Evolutionary conservation across 2,113 vertebrate species (phyloP), one percentile per base, ranked within the genome.

Genomic region (Oenanthe oenanthe): DNA sequence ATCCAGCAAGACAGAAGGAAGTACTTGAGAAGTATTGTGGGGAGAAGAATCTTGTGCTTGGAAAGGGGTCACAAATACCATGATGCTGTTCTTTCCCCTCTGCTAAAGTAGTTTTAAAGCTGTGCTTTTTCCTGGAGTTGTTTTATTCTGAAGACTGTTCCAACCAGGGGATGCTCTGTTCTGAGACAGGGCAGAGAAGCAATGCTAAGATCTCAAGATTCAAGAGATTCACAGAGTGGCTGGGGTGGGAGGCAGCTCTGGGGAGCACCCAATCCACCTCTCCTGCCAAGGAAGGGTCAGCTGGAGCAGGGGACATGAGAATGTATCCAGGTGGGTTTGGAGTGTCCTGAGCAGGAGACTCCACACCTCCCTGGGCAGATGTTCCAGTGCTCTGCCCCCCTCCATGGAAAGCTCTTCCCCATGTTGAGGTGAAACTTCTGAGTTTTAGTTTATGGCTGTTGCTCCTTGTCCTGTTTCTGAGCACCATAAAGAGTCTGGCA

Each of bases 21-120:
- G 21, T 4, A 2, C 8, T 47, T 8, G 0, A 15, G 17, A 26
- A 56, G 1, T n/a, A 1, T 2, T 1, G 9, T 38, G 68, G 22
- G 70, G 25, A 48, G 47, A 48, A 48, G 34, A 48, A 40, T 65
- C 13, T 3, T 9, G 6, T 2, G 1, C 12, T 51, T 5, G 0
- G 13, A 32, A 20, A 63, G 3, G 21, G 51, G 4, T 13, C 47
- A 36, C 26, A 62, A 58, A 42, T 7, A 1, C 4, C 4, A 3
- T 3, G 12, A 10, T 16, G 1, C 13, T 57, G 12, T 6, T 21
- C 40, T 13, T 22, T 3, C 14, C 13, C 5, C 32, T 13, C 47
- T 22, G 15, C n/a, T 50, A 1, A 29, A 42, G 15, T 0, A 4
- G 20, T 43, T 88, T 73, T 36, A 32, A 26, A 34, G 26, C 26